These are phyloP conservation scores for Alectoris magna DNA, from an alignment of 2,797 vertebrate species.

Conservation along the genomic window DNA sequence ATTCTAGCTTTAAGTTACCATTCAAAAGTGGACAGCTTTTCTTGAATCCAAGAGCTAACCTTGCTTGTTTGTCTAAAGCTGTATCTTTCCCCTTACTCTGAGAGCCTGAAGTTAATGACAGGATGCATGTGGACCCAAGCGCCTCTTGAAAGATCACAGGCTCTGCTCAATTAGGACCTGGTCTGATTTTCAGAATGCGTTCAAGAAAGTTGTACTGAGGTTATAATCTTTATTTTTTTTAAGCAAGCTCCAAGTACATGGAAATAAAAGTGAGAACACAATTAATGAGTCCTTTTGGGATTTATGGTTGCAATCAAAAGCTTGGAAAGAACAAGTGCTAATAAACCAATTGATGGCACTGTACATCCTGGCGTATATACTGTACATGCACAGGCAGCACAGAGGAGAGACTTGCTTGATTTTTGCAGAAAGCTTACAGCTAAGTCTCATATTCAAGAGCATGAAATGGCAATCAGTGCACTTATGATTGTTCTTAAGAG, in stretches of 20 bases:
- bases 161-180: background rate
- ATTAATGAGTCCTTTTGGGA: slow-evolving; percentile 72
- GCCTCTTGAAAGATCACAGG: background rate
- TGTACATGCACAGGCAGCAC: background rate
- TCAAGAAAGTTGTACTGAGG: slow-evolving; percentile 39
- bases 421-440: background rate
- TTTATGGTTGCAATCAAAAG: slow-evolving; percentile 70
- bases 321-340: slow-evolving; percentile 58
- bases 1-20: background rate
- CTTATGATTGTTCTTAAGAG: slow-evolving; percentile 4
- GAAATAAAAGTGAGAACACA: slow-evolving; percentile 50
- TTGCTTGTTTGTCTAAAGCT: background rate
- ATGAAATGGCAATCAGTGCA: slow-evolving; percentile 51
- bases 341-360: slow-evolving; percentile 30
- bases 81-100: background rate
- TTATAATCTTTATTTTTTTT: slow-evolving; percentile 60
- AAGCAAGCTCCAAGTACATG: slow-evolving; percentile 34
- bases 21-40: background rate
- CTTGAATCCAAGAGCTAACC: background rate
- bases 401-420: background rate
- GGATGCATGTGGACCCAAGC: slow-evolving; percentile 23
- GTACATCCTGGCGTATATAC: background rate
- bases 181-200: slow-evolving; percentile 42
- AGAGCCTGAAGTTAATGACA: background rate
- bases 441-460: background rate